Conservation (phyloP, 2,113 vertebrate genomes). For the Eptesicus fuscus region DNA sequence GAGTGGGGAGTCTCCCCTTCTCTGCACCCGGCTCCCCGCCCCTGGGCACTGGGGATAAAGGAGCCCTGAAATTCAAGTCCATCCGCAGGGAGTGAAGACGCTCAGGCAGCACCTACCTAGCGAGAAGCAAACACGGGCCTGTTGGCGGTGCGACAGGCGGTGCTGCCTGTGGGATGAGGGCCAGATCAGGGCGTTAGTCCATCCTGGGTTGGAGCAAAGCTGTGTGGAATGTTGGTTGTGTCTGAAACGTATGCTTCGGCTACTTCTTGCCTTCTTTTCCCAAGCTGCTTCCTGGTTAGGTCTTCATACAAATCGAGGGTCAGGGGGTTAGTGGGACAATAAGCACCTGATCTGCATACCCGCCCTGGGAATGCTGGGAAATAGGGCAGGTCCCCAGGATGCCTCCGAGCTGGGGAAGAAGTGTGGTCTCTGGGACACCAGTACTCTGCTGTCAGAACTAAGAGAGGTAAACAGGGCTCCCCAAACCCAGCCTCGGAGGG, state of each 20-base stretch:
- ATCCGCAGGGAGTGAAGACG: neutral
- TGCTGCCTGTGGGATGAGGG: neutral
- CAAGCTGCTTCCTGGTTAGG: neutral
- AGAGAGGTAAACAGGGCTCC: neutral
- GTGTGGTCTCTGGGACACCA: no score
- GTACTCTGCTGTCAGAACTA: neutral
- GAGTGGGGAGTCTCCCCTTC: neutral
- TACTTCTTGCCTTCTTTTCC: neutral
- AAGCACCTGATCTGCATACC: neutral
- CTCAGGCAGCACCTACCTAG: neutral
- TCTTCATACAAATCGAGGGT: neutral
- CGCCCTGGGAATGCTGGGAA: neutral
- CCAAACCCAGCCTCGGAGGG: neutral
- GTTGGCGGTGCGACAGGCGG: neutral
- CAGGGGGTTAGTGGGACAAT: neutral
- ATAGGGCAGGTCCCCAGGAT: neutral
- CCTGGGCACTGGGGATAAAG: neutral
- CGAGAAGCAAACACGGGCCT: neutral
- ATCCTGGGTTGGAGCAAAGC: neutral
- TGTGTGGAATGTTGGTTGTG: accelerated
- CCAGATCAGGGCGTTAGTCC: neutral
- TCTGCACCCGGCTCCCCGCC: neutral
- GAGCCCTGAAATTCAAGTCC: neutral
- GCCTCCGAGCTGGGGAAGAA: neutral
- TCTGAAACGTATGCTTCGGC: neutral